Conservation (phyloP, 1,140 invertebrate species). For the Temnothorax longispinosus region DNA sequence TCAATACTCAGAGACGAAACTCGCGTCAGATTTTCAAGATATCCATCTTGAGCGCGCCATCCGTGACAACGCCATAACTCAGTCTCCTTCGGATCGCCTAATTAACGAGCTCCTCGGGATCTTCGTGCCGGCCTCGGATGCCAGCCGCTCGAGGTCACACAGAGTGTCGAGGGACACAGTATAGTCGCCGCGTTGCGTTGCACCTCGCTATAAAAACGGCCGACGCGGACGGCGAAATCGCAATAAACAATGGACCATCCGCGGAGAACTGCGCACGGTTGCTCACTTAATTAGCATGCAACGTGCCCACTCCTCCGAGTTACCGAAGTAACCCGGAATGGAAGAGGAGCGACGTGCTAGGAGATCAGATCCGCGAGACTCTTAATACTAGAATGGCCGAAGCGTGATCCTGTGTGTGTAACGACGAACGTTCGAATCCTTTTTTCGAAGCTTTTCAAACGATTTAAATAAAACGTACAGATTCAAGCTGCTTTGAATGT, state of each 20-base stretch:
- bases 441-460: background rate
- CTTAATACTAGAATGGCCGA: background rate
- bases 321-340: constrained; percentile 25
- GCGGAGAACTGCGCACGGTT: constrained; percentile 40
- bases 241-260: constrained; percentile 61
- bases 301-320: constrained; percentile 22
- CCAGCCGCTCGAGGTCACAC: constrained; percentile 17
- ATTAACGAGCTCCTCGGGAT: constrained; percentile 52
- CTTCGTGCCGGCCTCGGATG: background rate
- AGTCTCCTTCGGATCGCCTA: constrained; percentile 26
- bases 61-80: constrained; percentile 19
- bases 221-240: constrained; percentile 42
- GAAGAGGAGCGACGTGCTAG: background rate
- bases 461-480: background rate
- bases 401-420: background rate
- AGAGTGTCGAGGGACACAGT: constrained; percentile 12
- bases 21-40: background rate
- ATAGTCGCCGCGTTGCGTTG: background rate
- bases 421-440: background rate
- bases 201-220: constrained; percentile 40
- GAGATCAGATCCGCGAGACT: constrained; percentile 11
- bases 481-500: background rate
- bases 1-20: background rate
- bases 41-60: background rate
- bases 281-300: constrained; percentile 67